Percentiles rank a stretch among this genome's conserved stretches.
These are phyloP conservation scores for Plebejus anna DNA, from an alignment of 2,888 invertebrate species.

Conservation along the genomic window DNA sequence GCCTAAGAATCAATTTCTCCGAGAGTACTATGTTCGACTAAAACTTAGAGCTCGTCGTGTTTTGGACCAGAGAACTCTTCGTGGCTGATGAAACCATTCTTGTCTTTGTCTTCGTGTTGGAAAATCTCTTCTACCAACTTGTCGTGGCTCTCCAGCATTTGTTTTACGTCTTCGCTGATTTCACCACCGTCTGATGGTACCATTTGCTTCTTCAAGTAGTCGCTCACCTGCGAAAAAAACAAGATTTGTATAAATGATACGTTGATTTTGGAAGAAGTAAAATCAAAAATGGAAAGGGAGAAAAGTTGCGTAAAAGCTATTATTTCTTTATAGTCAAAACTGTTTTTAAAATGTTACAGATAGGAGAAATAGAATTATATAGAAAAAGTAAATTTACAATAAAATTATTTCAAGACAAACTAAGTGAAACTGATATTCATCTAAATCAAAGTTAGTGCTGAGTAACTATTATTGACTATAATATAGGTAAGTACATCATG, in stretches of 20 bases:
- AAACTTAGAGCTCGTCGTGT: slow-evolving; percentile 95
- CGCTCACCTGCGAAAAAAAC: slow-evolving; percentile 85
- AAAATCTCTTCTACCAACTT: slow-evolving; percentile 97
- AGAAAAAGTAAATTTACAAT: no score
- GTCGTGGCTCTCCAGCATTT: slow-evolving; percentile 92
- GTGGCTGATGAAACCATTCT: slow-evolving; percentile 97
- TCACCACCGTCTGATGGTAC: slow-evolving; percentile 88
- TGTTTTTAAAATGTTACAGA: no score
- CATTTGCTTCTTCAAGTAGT: slow-evolving; percentile 95
- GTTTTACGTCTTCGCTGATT: slow-evolving; percentile 87
- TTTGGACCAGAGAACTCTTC: slow-evolving; percentile 98
- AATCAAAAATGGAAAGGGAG: no score
- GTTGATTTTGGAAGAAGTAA: not conserved
- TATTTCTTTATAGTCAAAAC: no score
- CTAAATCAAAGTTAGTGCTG: no score
- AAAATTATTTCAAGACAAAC: no score
- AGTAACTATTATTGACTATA: no score
- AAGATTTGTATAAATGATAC: not conserved
- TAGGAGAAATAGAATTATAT: no score
- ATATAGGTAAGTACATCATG: no score
- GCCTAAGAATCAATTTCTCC: no score
- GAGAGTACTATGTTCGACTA: not conserved
- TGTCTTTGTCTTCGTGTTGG: slow-evolving; percentile 98
- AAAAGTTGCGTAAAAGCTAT: no score
- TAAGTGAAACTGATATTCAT: no score